Base-by-base conservation (phyloP, 2,113 vertebrate genomes). In the Ctenodactylus gundi region DNA sequence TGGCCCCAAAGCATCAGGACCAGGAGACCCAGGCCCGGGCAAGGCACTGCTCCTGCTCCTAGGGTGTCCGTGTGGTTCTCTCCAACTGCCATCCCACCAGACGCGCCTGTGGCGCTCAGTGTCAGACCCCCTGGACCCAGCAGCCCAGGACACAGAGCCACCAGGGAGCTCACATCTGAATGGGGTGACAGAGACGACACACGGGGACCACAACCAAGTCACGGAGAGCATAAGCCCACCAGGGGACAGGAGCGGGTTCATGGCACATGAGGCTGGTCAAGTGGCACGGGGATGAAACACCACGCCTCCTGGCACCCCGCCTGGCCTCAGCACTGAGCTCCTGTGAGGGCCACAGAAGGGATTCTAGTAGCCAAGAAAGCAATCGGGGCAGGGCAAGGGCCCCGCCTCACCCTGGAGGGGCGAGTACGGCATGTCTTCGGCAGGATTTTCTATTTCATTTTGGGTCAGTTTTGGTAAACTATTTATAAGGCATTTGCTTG, bases 1-100 rank as follows among this genome's bases (percentile, higher is more conserved):
- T 0, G 6, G 13, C 11, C 3, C 2, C 25, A 11, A 3, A 8
- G 18, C 6, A 2, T 4, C 20, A 17, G 4, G 31, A 36, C 36
- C 14, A 21, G 23, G 6, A 39, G 27, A 11, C 15, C 8, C 21
- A 17, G 46, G 46, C 36, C 44, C 25, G 11, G 36, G 21, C n/a
- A n/a, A n/a, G n/a, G n/a, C n/a, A n/a, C n/a, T n/a, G n/a, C n/a
- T n/a, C n/a, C n/a, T n/a, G n/a, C n/a, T n/a, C n/a, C n/a, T n/a
- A n/a, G n/a, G n/a, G n/a, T n/a, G n/a, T n/a, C n/a, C n/a, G n/a
- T n/a, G n/a, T n/a, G n/a, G n/a, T n/a, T n/a, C n/a, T n/a, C n/a
- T n/a, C n/a, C n/a, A n/a, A n/a, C n/a, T n/a, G n/a, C n/a, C n/a
- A n/a, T n/a, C n/a, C n/a, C n/a, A n/a, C n/a, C n/a, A n/a, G n/a